Evolutionary conservation across 2,113 vertebrate species (phyloP), one percentile per base, ranked within the genome.

Genomic region (Arothron firmamentum): DNA sequence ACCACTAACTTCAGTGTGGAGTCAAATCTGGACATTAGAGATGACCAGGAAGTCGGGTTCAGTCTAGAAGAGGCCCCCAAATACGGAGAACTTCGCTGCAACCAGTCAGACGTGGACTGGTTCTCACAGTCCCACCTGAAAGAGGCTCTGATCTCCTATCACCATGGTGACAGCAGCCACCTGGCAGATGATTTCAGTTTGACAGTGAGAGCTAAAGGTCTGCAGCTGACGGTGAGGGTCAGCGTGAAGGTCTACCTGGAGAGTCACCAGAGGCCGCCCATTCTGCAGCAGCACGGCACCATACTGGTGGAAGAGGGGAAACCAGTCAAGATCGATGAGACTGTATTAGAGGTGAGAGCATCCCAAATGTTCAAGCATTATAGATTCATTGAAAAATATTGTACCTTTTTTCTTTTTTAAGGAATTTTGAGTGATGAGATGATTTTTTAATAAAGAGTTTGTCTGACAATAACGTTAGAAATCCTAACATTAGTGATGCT

Each of bases 301-400:
- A 79, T 97, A 47, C 75, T 93, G 57, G 94, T 94, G 52, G 95
- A 98, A 74, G 94, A 98, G 84, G 93, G 93, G 59, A 94, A 94
- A 70, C 85, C 90, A 61, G 90, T 92, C 51, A 93, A 93, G 83
- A 90, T 95, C 59, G 92, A 87, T 20, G 90, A 83, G 77, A 85
- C 82, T 68, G 91, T 90, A 79, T 85, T 96, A 9, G 89, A 94
- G 60, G 94, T 94, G 75, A 88, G 91, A 67, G 25, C 59, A 54
- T 54, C 1, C 8, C 2, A 7, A 54, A 6, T 6, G 6, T 47
- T 47, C 2, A 47, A n/a, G 45, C 34, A 31, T 31, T 31, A 31
- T 9, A 31, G 3, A 31, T 31, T 31, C 6, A 31, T 31, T 31
- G 28, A 5, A 31, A 31, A 31, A 5, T 5, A 31, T 31, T 31